These are phyloP conservation scores for Daboia siamensis DNA, from an alignment of 2,113 vertebrate species.

Conservation along the genomic window DNA sequence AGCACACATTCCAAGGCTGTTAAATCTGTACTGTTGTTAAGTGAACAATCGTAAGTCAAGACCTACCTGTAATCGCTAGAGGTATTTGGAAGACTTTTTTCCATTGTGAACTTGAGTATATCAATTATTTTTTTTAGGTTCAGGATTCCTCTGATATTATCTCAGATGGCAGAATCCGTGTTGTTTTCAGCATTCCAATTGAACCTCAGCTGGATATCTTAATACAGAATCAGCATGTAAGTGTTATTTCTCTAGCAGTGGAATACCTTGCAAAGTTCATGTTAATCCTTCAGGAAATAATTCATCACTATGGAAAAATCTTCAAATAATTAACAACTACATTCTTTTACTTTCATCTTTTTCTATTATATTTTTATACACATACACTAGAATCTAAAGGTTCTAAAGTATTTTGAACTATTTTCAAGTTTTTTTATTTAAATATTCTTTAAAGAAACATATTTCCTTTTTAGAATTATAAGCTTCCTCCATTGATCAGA, in stretches of 20 bases:
- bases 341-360: background rate
- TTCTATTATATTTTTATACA: background rate
- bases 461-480: background rate
- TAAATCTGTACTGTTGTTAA: background rate
- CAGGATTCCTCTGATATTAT: conserved; percentile 93
- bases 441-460: background rate
- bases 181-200: conserved; percentile 89
- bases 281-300: background rate
- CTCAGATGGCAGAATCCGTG: conserved; percentile 87
- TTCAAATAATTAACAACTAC: background rate
- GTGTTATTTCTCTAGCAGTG: conserved; percentile 49
- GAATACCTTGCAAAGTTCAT: background rate
- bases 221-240: conserved; percentile 97
- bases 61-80: background rate
- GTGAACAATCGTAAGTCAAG: too few relatives aligned
- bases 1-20: background rate
- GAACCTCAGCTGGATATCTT: conserved; percentile 90
- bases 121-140: conserved; percentile 70
- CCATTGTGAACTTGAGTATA: conserved; percentile 8
- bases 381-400: background rate
- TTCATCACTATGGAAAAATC: background rate
- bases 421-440: background rate
- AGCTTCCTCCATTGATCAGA: background rate
- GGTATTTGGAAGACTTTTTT: background rate
- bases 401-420: background rate